Percentiles rank a stretch among this genome's conserved stretches.
phyloP scores from a whole-genome alignment of 2,113 vertebrate species.

The Sporophila hypoxantha region DNA sequence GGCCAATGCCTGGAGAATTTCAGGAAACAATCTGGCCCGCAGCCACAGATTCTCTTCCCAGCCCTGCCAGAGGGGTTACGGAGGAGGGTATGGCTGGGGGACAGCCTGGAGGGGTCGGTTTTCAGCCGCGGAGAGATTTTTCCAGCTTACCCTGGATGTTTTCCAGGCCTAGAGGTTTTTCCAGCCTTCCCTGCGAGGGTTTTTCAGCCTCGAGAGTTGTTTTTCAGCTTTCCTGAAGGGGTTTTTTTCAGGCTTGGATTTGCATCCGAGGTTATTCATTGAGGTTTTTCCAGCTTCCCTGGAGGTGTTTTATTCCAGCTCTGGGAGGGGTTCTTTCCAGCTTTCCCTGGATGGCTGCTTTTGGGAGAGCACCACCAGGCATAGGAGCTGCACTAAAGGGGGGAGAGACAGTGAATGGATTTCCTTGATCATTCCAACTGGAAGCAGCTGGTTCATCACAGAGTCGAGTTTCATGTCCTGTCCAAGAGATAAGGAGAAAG shows the following conservation, averaged over 20 bases:
- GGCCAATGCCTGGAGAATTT: background rate
- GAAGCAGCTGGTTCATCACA: too few species aligned
- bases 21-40: background rate
- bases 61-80: background rate
- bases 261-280: too few species aligned
- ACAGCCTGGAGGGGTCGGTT: background rate
- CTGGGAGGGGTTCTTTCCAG: too few species aligned
- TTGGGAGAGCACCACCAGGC: background rate
- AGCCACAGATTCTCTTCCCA: background rate
- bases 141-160: background rate
- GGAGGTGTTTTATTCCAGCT: background rate
- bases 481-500: too few species aligned
- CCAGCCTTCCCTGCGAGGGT: background rate
- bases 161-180: background rate
- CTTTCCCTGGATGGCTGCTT: background rate
- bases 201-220: too few species aligned
- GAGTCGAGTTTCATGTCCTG: too few species aligned
- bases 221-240: background rate
- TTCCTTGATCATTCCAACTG: too few species aligned
- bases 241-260: too few species aligned
- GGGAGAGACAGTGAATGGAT: background rate
- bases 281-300: too few species aligned
- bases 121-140: background rate
- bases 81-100: rapidly evolving
- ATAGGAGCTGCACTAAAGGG: too few species aligned